Conservation (phyloP, 1,140 invertebrate genomes). For the Elymnias hypermnestra region DNA sequence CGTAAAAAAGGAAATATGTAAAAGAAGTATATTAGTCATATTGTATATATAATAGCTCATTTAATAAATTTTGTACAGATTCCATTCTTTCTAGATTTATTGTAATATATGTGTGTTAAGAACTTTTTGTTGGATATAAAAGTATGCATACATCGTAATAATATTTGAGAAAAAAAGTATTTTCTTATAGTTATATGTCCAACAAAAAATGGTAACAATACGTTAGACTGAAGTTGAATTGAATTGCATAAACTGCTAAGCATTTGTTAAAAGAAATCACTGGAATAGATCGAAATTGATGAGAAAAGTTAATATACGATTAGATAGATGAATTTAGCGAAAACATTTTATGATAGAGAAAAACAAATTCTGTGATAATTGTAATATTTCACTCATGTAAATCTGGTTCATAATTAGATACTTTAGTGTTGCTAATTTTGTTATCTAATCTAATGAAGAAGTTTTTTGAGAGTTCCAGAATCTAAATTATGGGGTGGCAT, state of each 20-base stretch:
- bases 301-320: background rate
- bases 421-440: no score
- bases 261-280: constrained; percentile 1
- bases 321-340: constrained; percentile 19
- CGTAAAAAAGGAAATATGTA: no score
- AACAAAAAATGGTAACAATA: background rate
- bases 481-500: no score
- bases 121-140: background rate
- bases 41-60: no score
- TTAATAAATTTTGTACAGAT: no score
- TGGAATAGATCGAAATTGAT: background rate
- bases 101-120: no score
- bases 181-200: background rate
- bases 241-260: constrained; percentile 2
- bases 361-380: constrained; percentile 46
- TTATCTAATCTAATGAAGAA: no score
- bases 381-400: constrained; percentile 17
- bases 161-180: background rate
- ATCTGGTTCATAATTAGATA: no score
- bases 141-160: background rate
- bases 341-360: constrained; percentile 13
- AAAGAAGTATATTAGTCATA: no score
- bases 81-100: no score
- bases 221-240: constrained; percentile 8
- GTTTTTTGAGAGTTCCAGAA: no score